Percentiles rank a stretch among this genome's conserved stretches.
phyloP scores from a whole-genome alignment of 2,888 invertebrate species.

The Pegoplata infirma region DNA sequence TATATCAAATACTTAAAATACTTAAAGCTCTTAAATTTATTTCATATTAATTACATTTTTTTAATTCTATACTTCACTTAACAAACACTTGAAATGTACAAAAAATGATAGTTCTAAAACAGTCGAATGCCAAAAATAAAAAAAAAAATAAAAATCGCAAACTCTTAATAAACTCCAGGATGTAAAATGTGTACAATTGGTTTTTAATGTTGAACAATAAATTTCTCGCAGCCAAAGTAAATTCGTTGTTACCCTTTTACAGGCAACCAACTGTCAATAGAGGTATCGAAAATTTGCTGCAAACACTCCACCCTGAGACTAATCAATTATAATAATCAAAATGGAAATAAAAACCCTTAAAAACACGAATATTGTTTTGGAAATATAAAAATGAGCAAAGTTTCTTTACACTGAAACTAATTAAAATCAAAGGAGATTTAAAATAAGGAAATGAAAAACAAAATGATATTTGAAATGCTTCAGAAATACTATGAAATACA shows the following conservation, averaged over 20 bases:
- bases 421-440: too few relatives aligned
- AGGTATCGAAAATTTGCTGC: neutral
- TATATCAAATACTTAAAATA: too few relatives aligned
- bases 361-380: constrained; percentile 22
- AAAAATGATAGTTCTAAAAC: neutral
- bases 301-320: constrained; percentile 20
- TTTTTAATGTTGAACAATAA: constrained; percentile 26
- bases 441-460: too few relatives aligned
- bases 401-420: too few relatives aligned
- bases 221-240: neutral
- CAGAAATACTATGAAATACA: too few relatives aligned
- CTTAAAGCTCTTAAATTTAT: too few relatives aligned
- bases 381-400: constrained; percentile 48
- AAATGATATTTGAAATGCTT: too few relatives aligned
- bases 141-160: neutral
- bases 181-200: constrained; percentile 15
- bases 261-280: constrained; percentile 5
- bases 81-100: constrained; percentile 10
- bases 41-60: too few relatives aligned
- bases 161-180: constrained; percentile 1
- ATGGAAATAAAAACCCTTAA: constrained; percentile 16
- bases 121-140: constrained; percentile 21
- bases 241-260: neutral
- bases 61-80: neutral
- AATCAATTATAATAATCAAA: constrained; percentile 52